A percentile compares a stretch with the other conserved stretches of the same genome.
phyloP scores from a whole-genome alignment of 1,140 invertebrate species.

The Caenorhabditis briggsae region DNA sequence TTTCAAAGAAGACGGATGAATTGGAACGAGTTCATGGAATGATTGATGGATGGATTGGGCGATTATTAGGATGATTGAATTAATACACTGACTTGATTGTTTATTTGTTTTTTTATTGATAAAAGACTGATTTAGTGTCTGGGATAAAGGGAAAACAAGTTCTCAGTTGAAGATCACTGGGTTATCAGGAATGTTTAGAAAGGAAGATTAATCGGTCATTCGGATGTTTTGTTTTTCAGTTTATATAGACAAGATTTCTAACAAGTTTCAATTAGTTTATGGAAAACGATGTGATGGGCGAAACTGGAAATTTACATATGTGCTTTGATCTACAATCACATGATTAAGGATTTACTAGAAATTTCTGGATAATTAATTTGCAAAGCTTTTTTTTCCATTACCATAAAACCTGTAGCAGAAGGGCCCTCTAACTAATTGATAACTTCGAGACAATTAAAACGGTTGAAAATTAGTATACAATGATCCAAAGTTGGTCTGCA shows the following conservation, averaged over 20 bases:
- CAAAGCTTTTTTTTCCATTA: too few species aligned
- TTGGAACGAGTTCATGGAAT: neutral
- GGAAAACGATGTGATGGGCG: neutral
- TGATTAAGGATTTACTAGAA: too few species aligned
- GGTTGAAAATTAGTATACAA: too few species aligned
- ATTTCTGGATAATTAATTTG: too few species aligned
- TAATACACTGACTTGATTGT: neutral
- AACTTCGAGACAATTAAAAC: too few species aligned
- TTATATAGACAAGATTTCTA: neutral
- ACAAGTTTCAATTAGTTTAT: constrained; percentile 11
- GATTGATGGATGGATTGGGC: neutral
- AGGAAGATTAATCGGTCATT: constrained; percentile 11
- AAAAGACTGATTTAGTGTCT: neutral
- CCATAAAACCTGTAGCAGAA: too few species aligned
- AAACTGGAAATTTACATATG: constrained; percentile 24
- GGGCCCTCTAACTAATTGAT: too few species aligned
- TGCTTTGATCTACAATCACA: neutral
- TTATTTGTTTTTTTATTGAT: constrained; percentile 12
- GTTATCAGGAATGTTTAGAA: constrained; percentile 35
- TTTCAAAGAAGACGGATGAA: neutral
- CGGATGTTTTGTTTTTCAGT: neutral
- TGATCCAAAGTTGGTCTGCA: too few species aligned
- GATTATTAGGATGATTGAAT: neutral
- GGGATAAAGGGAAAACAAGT: neutral
- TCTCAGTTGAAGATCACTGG: constrained; percentile 30